phyloP scores from a whole-genome alignment of 2,888 invertebrate species.

The Eumacrocentrus americanus region DNA sequence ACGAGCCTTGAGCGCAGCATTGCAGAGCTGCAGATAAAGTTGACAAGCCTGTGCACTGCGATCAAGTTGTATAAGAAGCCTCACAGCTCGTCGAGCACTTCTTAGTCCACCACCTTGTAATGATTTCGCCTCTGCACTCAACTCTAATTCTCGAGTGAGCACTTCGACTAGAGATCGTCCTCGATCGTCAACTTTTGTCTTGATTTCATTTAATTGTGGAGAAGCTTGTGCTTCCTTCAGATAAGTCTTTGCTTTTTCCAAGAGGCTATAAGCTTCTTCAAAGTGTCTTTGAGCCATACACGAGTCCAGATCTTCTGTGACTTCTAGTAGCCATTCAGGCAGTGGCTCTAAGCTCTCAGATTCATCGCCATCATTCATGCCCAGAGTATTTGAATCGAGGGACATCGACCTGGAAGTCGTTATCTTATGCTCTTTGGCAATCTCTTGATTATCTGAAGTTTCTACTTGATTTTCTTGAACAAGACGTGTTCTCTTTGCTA shows the following conservation, averaged over 20 bases:
- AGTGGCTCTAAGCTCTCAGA: constrained; percentile 50
- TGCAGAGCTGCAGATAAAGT: constrained; percentile 80
- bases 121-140: constrained; percentile 83
- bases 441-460: constrained; percentile 37
- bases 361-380: constrained; percentile 49
- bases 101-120: constrained; percentile 86
- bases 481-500: constrained; percentile 82
- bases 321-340: constrained; percentile 90
- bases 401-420: constrained; percentile 50
- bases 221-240: constrained; percentile 60
- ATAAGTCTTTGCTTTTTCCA: constrained; percentile 72
- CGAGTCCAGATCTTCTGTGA: constrained; percentile 93
- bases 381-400: constrained; percentile 51
- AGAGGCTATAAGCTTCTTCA: constrained; percentile 84
- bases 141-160: constrained; percentile 86
- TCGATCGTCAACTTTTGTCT: constrained; percentile 62
- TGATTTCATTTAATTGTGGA: constrained; percentile 63
- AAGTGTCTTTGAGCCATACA: constrained; percentile 95
- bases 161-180: constrained; percentile 83
- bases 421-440: constrained; percentile 34
- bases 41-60: constrained; percentile 80
- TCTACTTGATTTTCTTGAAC: constrained; percentile 66
- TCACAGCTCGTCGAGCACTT: constrained; percentile 82
- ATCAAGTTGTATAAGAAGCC: constrained; percentile 80
- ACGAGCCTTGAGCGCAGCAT: constrained; percentile 80